These are phyloP conservation scores for Yponomeuta evonymella DNA, from an alignment of 2,888 invertebrate genomes.

Conservation along the genomic window DNA sequence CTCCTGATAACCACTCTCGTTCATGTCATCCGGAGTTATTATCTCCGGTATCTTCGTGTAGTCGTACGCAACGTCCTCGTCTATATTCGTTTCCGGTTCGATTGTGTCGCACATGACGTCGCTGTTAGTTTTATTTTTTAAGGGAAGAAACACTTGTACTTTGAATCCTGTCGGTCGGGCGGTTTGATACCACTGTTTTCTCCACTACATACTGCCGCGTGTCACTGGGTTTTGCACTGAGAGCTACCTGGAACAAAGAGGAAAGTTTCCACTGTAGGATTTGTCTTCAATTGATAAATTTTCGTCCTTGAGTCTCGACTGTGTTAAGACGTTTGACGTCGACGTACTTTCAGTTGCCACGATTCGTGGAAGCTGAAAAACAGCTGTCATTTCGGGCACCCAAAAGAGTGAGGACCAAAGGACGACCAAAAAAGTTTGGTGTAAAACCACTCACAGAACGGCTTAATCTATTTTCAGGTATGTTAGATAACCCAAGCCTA, in stretches of 20 bases:
- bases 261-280: slow-evolving; percentile 1
- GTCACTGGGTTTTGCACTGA: slow-evolving; percentile 40
- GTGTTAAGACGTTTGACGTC: too few relatives aligned
- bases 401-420: too few relatives aligned
- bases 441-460: too few relatives aligned
- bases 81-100: slow-evolving; percentile 44
- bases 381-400: too few relatives aligned
- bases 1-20: slow-evolving; percentile 67
- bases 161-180: slow-evolving; percentile 7
- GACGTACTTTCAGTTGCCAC: too few relatives aligned
- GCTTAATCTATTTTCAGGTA: too few relatives aligned
- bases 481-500: too few relatives aligned
- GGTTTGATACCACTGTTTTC: slow-evolving; percentile 20
- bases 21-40: slow-evolving; percentile 65
- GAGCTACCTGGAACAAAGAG: slow-evolving; percentile 55
- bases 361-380: too few relatives aligned
- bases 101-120: slow-evolving; percentile 50
- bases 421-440: too few relatives aligned
- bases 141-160: slow-evolving; percentile 9
- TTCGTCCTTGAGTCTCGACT: too few relatives aligned
- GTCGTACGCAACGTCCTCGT: slow-evolving; percentile 31
- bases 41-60: slow-evolving; percentile 59
- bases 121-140: slow-evolving; percentile 4
- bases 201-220: slow-evolving; percentile 65
- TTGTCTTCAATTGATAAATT: background rate